phyloP scores from a whole-genome alignment of 2,888 invertebrate species.

The Diarsia brunnea region DNA sequence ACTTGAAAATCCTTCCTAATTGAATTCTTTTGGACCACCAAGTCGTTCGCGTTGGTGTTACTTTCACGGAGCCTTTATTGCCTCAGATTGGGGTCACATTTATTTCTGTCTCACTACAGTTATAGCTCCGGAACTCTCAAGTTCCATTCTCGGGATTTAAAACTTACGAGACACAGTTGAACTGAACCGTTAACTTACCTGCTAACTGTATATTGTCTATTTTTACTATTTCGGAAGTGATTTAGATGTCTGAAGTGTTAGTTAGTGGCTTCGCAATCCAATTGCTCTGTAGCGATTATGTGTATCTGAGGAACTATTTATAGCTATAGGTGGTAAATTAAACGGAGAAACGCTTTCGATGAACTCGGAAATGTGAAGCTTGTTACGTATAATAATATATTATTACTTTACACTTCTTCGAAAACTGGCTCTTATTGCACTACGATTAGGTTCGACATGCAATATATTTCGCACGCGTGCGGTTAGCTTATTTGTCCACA shows the following conservation, averaged over 20 bases:
- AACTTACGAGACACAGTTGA: conserved; percentile 21
- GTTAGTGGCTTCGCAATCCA: conserved; percentile 2
- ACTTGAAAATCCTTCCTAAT: conserved; percentile 42
- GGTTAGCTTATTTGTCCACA: too few species aligned
- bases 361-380: not conserved
- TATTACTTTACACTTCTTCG: too few species aligned
- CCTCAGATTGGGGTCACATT: conserved; percentile 38
- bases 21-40: conserved; percentile 48
- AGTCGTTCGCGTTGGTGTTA: conserved; percentile 11
- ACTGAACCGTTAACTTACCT: not conserved
- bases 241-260: not conserved
- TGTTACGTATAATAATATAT: not conserved
- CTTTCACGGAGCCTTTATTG: conserved; percentile 36
- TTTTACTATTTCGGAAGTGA: conserved; percentile 7
- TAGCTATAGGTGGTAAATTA: not conserved
- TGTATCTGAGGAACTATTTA: not conserved
- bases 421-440: too few species aligned
- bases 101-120: conserved; percentile 32
- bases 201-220: conserved; percentile 2
- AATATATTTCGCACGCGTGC: too few species aligned
- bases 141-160: conserved; percentile 26
- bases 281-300: conserved; percentile 1
- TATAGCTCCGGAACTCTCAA: not conserved
- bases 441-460: too few species aligned
- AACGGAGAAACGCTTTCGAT: too few species aligned